Conservation (phyloP, 2,113 vertebrate species). For the Apaloderma vittatum region DNA sequence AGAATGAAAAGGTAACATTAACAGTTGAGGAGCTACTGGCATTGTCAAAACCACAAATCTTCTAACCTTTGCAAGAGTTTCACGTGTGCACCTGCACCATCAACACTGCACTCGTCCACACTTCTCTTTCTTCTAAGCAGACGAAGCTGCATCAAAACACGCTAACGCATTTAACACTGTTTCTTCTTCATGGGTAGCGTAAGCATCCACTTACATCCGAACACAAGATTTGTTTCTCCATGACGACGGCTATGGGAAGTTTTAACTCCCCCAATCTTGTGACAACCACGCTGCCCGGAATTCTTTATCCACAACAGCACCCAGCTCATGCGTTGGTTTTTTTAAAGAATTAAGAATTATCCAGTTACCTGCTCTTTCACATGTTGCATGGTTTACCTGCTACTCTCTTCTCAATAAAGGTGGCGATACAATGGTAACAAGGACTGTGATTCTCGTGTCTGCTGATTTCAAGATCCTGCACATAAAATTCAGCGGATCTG, state of each 20-base stretch:
- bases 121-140: neutral
- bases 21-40: neutral
- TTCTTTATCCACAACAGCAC: neutral
- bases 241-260: neutral
- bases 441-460: neutral
- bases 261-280: neutral
- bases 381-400: neutral
- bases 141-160: neutral
- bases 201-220: neutral
- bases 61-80: neutral
- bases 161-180: neutral
- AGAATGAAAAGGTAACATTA: neutral
- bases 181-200: fast-evolving
- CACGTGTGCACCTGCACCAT: fast-evolving
- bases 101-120: neutral
- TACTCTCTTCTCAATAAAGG: neutral
- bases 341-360: neutral
- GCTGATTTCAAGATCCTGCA: constrained; percentile 20
- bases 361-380: neutral
- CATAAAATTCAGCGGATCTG: constrained; percentile 40
- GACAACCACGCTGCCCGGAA: neutral
- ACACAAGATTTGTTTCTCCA: constrained; percentile 22
- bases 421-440: neutral
- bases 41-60: neutral
- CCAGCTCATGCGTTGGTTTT: neutral